phyloP scores from a whole-genome alignment of 2,888 invertebrate genomes.

The Tholera decimalis region DNA sequence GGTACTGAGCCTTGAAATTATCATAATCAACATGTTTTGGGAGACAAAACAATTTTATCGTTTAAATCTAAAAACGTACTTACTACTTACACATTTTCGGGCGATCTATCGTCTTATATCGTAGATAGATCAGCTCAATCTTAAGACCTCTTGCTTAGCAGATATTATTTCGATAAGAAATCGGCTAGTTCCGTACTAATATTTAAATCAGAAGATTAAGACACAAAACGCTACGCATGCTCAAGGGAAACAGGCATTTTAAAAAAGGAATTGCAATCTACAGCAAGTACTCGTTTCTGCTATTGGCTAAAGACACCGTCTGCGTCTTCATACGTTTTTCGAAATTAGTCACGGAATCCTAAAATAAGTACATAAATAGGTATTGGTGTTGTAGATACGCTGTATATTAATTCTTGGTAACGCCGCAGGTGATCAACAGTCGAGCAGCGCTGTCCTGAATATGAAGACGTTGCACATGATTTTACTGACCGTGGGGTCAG shows the following conservation, averaged over 20 bases:
- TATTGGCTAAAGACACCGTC: neutral
- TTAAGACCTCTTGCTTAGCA: conserved; percentile 23
- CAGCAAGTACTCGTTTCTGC: too few species aligned
- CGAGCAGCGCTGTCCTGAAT: conserved; percentile 39
- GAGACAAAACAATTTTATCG: conserved; percentile 5
- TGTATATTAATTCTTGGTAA: conserved; percentile 40
- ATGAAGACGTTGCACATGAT: conserved; percentile 72
- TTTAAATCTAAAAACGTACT: conserved; percentile 4
- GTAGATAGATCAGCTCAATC: neutral
- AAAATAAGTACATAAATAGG: neutral
- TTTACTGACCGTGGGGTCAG: conserved; percentile 69
- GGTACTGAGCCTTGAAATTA: conserved; percentile 10
- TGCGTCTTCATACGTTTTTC: conserved; percentile 10
- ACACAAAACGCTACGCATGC: too few species aligned
- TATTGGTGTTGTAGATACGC: conserved; percentile 13
- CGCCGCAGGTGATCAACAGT: conserved; percentile 18
- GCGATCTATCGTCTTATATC: neutral
- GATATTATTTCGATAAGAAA: conserved; percentile 31
- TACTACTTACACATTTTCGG: neutral
- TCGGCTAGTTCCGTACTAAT: conserved; percentile 29
- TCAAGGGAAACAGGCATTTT: too few species aligned
- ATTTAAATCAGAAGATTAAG: too few species aligned
- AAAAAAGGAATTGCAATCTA: too few species aligned
- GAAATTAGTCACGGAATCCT: conserved; percentile 16
- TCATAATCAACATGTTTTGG: conserved; percentile 27